Evolutionary conservation across 2,888 invertebrate genomes (phyloP).

Genomic region (Ophion obscuratus): DNA sequence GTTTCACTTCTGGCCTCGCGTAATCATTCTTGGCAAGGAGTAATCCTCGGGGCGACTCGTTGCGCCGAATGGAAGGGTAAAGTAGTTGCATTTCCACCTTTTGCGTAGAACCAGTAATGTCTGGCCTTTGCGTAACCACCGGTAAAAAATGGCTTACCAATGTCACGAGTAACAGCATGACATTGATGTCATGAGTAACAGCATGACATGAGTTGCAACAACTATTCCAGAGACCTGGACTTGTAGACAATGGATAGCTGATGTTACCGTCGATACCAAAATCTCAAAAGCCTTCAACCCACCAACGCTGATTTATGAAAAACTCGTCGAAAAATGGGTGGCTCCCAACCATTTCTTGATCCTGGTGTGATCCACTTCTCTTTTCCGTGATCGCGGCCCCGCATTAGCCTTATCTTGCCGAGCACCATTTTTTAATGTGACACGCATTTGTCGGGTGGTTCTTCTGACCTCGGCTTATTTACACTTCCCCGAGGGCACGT

Average conservation of each 20-base stretch:
- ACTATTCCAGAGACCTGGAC: too few species aligned
- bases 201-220: too few species aligned
- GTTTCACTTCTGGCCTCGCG: not conserved
- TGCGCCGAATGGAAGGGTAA: not conserved
- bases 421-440: not conserved
- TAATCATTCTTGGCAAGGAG: not conserved
- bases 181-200: too few species aligned
- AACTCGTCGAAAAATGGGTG: not conserved
- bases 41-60: not conserved
- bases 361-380: not conserved
- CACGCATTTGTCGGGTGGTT: not conserved
- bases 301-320: not conserved
- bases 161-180: not conserved
- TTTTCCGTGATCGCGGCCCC: not conserved
- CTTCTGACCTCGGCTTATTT: slow-evolving; percentile 17
- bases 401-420: not conserved
- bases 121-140: too few species aligned
- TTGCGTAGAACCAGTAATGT: too few species aligned
- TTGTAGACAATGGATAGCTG: too few species aligned
- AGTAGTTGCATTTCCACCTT: not conserved
- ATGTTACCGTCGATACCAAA: not conserved
- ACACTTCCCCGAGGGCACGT: slow-evolving; percentile 24
- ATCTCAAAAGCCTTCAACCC: not conserved
- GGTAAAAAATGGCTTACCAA: not conserved
- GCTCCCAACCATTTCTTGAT: not conserved